Base-by-base conservation (phyloP, 2,888 invertebrate species). In the Atherix ibis region DNA sequence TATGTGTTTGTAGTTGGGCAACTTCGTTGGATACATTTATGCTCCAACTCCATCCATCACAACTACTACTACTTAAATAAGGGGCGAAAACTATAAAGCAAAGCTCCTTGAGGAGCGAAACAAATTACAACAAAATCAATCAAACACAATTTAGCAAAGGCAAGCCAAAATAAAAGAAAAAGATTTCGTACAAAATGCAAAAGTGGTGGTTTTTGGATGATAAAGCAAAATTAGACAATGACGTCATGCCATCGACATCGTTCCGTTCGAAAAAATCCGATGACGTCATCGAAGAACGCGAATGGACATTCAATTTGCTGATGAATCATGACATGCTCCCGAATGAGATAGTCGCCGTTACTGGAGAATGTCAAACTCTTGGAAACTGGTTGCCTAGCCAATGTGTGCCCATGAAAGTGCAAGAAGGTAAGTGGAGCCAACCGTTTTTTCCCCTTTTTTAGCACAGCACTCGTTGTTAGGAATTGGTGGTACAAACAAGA, bases 351-450 rank as follows among this genome's bases (percentile, higher is more conserved):
- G 66, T 84, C 15, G 80, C 74, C 47, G 63, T 85, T 32, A 70
- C 74, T 16, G 85, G 85, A 27, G 74, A 68, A 51, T 71, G 70
- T 39, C 56, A 62, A 17, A 68, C 72, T 40, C 62, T 85, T 32
- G 85, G 85, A 4, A 68, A 68, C 46, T 85, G 84, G 84, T 65
- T 71, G 42, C 67, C 70, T 25, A 66, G 65, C 31, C 66, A 66
- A 45, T 68, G 73, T 39, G 54, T 76, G 3, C 51, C 67, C 10
- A 60, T 84, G 44, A 45, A 49, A 16, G 54, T 54, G 34, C 62
- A 63, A 10, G 64, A 69, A 39, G 62, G 58, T 41, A 62, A 63
- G 31, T 36, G 13, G 3, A 31, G n/a, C n/a, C n/a, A n/a, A n/a
- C n/a, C n/a, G n/a, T n/a, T n/a, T n/a, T n/a, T n/a, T n/a, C n/a